Conservation (phyloP, 2,113 vertebrate genomes). For the Miniopterus natalensis region DNA sequence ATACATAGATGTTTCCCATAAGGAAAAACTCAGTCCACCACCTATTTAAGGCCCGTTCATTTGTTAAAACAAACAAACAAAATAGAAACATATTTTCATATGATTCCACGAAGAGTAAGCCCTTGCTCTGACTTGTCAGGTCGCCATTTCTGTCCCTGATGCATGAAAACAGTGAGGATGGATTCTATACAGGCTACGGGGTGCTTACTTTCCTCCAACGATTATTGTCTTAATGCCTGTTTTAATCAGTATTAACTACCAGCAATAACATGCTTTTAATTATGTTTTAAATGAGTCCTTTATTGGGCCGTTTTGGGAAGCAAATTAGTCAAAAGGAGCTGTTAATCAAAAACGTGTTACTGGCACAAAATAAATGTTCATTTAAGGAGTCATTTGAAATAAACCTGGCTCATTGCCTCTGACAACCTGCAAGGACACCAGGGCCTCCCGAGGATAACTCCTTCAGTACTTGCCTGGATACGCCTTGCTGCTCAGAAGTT, state of each 20-base stretch:
- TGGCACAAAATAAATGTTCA: slow-evolving; percentile 95
- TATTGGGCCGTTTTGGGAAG: slow-evolving; percentile 92
- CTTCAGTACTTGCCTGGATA: slow-evolving; percentile 89
- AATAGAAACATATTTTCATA: slow-evolving; percentile 61
- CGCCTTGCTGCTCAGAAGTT: slow-evolving; percentile 92
- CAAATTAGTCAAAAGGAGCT: slow-evolving; percentile 94
- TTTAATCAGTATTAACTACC: slow-evolving; percentile 97
- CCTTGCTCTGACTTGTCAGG: slow-evolving; percentile 67
- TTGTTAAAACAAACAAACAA: slow-evolving; percentile 42
- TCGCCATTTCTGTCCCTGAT: slow-evolving; percentile 72
- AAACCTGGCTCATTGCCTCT: slow-evolving; percentile 94
- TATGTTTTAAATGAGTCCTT: slow-evolving; percentile 94
- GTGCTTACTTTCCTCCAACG: slow-evolving; percentile 92
- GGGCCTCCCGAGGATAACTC: slow-evolving; percentile 89
- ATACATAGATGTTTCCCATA: neutral
- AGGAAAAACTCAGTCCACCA: neutral
- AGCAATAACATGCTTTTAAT: slow-evolving; percentile 98
- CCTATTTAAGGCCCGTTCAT: neutral
- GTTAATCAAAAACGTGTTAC: slow-evolving; percentile 94
- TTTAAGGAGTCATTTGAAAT: slow-evolving; percentile 94
- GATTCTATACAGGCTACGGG: slow-evolving; percentile 87
- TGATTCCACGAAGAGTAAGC: slow-evolving; percentile 22
- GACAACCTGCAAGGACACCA: slow-evolving; percentile 93
- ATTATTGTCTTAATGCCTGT: slow-evolving; percentile 94
- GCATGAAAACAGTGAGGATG: slow-evolving; percentile 83